phyloP scores from a whole-genome alignment of 1,140 invertebrate species.

The Chrysopa pallens region DNA sequence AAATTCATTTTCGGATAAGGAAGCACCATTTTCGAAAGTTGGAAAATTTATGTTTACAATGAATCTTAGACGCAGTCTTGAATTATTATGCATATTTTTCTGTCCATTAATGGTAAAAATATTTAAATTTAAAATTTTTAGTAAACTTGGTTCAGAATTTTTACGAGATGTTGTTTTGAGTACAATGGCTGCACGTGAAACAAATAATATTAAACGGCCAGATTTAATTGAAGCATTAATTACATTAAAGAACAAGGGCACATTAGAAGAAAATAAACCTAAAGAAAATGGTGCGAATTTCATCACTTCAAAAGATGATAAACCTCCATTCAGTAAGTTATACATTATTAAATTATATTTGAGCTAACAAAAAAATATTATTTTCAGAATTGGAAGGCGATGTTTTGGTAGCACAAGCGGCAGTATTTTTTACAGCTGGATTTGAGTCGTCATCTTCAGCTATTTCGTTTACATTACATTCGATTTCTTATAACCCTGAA shows the following conservation, averaged over 20 bases:
- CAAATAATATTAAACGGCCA: constrained; percentile 20
- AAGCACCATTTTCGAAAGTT: constrained; percentile 22
- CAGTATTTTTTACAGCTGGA: constrained; percentile 29
- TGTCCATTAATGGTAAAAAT: constrained; percentile 8
- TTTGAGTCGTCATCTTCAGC: constrained; percentile 38
- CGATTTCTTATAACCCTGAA: constrained; percentile 29
- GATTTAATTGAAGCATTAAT: constrained; percentile 37
- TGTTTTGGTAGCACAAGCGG: constrained; percentile 20
- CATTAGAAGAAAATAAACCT: not conserved
- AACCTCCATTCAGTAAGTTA: too few relatives aligned
- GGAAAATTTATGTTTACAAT: constrained; percentile 13
- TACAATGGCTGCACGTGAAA: constrained; percentile 14
- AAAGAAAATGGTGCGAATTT: too few relatives aligned
- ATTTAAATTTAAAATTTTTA: constrained; percentile 10
- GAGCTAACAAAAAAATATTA: constrained; percentile 4
- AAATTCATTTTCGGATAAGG: constrained; percentile 28
- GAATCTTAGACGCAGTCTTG: not conserved
- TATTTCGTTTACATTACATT: constrained; percentile 24
- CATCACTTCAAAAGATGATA: too few relatives aligned
- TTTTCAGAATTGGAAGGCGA: not conserved
- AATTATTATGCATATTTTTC: constrained; percentile 8
- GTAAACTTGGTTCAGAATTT: constrained; percentile 9
- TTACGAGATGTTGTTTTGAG: constrained; percentile 15
- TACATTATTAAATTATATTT: too few relatives aligned
- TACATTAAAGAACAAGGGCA: constrained; percentile 22